These are phyloP conservation scores for Rhincodon typus DNA, from an alignment of 2,797 vertebrate species.

Conservation along the genomic window DNA sequence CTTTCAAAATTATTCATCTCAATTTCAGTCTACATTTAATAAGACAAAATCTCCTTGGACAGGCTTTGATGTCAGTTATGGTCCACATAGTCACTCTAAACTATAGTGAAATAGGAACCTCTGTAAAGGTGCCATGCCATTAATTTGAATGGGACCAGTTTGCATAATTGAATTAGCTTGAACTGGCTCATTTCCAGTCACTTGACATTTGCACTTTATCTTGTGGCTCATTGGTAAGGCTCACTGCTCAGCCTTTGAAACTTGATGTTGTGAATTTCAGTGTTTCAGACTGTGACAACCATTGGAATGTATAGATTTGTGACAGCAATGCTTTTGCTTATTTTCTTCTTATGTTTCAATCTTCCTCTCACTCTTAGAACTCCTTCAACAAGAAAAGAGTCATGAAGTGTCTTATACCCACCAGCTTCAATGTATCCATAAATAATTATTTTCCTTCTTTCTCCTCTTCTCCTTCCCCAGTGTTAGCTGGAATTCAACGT, in stretches of 20 bases:
- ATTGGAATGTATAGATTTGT: not conserved
- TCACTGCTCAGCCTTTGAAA: not conserved
- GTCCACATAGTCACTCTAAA: not conserved
- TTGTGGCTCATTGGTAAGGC: not conserved
- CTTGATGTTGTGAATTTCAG: not conserved
- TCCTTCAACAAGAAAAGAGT: not conserved
- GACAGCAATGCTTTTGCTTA: not conserved
- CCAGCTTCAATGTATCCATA: not conserved
- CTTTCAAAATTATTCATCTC: not conserved
- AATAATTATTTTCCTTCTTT: not conserved
- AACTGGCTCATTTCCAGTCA: conserved; percentile 12
- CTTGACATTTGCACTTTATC: not conserved
- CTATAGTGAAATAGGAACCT: not conserved
- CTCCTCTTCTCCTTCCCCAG: not conserved
- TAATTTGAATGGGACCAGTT: not conserved
- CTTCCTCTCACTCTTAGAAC: not conserved
- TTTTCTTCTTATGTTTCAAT: not conserved
- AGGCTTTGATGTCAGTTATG: not conserved
- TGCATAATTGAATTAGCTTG: conserved; percentile 11
- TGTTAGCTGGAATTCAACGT: not conserved
- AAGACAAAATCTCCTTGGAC: not conserved
- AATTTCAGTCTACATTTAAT: not conserved
- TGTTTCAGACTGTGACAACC: not conserved
- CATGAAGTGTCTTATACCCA: not conserved
- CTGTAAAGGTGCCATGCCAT: not conserved